phyloP scores from a whole-genome alignment of 2,888 invertebrate species.

The Chydorus sphaericus region DNA sequence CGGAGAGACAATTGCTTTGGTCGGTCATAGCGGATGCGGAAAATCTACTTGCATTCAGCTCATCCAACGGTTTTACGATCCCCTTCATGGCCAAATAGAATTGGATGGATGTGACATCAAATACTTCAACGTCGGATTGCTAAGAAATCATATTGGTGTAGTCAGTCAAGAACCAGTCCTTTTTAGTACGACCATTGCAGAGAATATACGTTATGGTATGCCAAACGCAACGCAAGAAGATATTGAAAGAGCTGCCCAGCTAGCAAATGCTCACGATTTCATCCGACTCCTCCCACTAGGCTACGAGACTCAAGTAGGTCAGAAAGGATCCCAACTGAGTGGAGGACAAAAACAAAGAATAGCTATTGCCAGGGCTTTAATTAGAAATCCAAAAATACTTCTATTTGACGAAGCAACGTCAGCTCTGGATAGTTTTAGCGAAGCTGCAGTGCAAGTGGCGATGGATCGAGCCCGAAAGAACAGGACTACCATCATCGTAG shows the following conservation, averaged over 20 bases:
- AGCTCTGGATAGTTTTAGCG: slow-evolving; percentile 35
- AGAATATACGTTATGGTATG: slow-evolving; percentile 49
- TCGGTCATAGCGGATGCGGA: slow-evolving; percentile 28
- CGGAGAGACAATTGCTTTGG: slow-evolving; percentile 22
- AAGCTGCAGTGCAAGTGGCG: slow-evolving; percentile 35
- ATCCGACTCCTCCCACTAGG: slow-evolving; percentile 52
- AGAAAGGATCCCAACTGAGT: slow-evolving; percentile 19
- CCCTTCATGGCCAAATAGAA: slow-evolving; percentile 22
- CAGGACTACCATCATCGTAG: slow-evolving; percentile 23
- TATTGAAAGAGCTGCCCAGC: slow-evolving; percentile 50
- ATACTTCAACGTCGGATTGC: slow-evolving; percentile 62
- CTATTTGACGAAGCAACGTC: slow-evolving; percentile 37
- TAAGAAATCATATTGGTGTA: slow-evolving; percentile 64
- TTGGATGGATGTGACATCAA: slow-evolving; percentile 53
- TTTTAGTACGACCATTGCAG: slow-evolving; percentile 35
- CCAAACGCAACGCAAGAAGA: slow-evolving; percentile 47
- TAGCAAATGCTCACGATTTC: slow-evolving; percentile 61
- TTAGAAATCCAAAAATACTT: slow-evolving; percentile 32
- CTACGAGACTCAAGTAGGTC: slow-evolving; percentile 9
- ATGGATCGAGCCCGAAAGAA: slow-evolving; percentile 32
- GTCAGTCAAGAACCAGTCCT: slow-evolving; percentile 84
- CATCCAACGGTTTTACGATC: slow-evolving; percentile 27
- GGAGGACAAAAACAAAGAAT: slow-evolving; percentile 33
- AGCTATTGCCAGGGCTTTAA: slow-evolving; percentile 33
- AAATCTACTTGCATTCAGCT: slow-evolving; percentile 27